phyloP scores from a whole-genome alignment of 2,888 invertebrate genomes.

The Halictus ligatus region DNA sequence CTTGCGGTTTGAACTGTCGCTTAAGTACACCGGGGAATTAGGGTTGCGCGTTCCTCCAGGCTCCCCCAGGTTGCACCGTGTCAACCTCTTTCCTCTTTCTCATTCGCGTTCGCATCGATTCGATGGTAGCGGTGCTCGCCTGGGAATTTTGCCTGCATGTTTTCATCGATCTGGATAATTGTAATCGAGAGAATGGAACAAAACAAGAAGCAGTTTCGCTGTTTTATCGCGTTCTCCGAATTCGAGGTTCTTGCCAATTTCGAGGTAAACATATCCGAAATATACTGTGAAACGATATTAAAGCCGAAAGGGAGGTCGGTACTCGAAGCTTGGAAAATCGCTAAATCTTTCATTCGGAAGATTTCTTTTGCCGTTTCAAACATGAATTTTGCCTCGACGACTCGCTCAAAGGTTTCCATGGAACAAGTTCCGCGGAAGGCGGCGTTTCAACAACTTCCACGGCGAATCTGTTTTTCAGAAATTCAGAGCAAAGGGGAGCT shows the following conservation, averaged over 20 bases:
- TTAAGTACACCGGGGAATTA: constrained; percentile 58
- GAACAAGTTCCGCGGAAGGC: neutral
- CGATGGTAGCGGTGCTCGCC: neutral
- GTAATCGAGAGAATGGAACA: neutral
- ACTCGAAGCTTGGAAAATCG: neutral
- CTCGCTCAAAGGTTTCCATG: neutral
- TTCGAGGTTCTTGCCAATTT: neutral
- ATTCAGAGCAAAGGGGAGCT: neutral
- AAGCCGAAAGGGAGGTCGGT: neutral
- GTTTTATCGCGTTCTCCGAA: neutral
- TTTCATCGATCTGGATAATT: neutral
- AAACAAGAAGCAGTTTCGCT: neutral
- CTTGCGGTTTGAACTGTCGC: constrained; percentile 68
- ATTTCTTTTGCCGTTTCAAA: constrained; percentile 4
- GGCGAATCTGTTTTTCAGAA: neutral
- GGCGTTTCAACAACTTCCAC: neutral
- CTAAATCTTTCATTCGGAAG: neutral
- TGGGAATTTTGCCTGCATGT: neutral
- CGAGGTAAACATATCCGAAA: neutral
- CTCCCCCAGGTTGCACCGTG: neutral
- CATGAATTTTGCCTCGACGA: neutral
- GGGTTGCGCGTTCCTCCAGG: constrained; percentile 31
- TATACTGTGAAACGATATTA: neutral
- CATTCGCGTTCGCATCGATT: neutral
- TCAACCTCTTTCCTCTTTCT: neutral